Evolutionary conservation across 2,888 invertebrate species (phyloP), one percentile per base, ranked within the genome.

Genomic region (Nomada lathburiana): DNA sequence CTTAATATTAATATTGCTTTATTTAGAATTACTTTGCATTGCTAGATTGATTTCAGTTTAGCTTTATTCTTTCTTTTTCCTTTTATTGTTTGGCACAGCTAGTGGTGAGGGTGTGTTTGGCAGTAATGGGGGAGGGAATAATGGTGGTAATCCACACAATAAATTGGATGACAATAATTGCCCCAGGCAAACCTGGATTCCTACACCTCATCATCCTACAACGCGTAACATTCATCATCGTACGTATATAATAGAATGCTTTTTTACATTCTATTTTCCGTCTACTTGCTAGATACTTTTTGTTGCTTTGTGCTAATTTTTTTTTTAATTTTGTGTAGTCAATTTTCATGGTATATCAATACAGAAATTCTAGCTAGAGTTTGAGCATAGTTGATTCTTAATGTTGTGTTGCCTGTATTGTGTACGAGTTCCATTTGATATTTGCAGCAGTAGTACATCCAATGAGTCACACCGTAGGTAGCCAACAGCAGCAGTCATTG

Each of bases 111-210:
- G 92, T 90, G 91, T 93, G 89, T 93, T 92, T 92, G 90, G 91
- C 88, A 90, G 91, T 89, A 91, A 90, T 88, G 92, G 91, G 88
- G 90, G 90, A 85, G 90, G 91, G 88, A 93, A 91, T 89, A 90
- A 89, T 89, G 91, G 89, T 90, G 91, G 90, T 90, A 93, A 93
- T 87, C 90, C 91, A 80, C 92, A 92, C 85, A 90, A 90, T 87
- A 93, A 93, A 90, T 89, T 93, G 90, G 93, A 93, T 84, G 93
- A 93, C 84, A 92, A 89, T 92, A 93, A 90, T 91, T 93, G 93
- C 85, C 92, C 91, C 88, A 90, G 91, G 82, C 92, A 91, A 91
- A 93, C 93, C 80, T 92, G 93, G 93, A 92, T 92, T 82, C 93
- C 93, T 84, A 91, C 93, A 89, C 91, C 93, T 89, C 93, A 93